Conservation (phyloP, 2,113 vertebrate genomes). For the Peromyscus maniculatus region DNA sequence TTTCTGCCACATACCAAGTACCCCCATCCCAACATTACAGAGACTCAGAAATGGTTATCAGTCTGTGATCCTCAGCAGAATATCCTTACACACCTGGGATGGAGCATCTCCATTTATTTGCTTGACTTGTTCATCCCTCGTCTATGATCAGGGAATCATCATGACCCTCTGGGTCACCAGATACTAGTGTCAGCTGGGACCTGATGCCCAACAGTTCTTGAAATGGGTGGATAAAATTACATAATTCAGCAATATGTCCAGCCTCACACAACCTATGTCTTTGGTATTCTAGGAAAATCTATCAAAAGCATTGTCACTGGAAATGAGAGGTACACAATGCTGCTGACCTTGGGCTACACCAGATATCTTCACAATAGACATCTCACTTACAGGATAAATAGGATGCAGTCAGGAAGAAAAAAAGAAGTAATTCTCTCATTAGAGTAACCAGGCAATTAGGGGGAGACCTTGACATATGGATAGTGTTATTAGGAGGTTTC, state of each 20-base stretch:
- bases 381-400: slow-evolving; percentile 32
- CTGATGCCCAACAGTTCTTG: neutral
- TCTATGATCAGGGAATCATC: neutral
- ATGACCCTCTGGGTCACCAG: neutral
- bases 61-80: neutral
- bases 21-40: neutral
- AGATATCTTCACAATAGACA: slow-evolving; percentile 44
- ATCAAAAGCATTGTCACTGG: neutral
- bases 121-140: neutral
- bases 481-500: slow-evolving; percentile 74
- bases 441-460: slow-evolving; percentile 65
- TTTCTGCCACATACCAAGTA: neutral
- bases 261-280: neutral
- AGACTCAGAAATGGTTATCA: neutral
- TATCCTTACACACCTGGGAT: neutral
- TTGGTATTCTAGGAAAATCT: neutral
- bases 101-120: neutral
- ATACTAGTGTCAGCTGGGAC: neutral
- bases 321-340: neutral
- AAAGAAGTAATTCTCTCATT: slow-evolving; percentile 72
- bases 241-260: slow-evolving; percentile 27
- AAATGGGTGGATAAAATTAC: slow-evolving; percentile 7
- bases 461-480: slow-evolving; percentile 79
- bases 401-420: slow-evolving; percentile 48
- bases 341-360: slow-evolving; percentile 18